These are phyloP conservation scores for Phalacrocorax carbo DNA, from an alignment of 2,113 vertebrate genomes.

Conservation along the genomic window DNA sequence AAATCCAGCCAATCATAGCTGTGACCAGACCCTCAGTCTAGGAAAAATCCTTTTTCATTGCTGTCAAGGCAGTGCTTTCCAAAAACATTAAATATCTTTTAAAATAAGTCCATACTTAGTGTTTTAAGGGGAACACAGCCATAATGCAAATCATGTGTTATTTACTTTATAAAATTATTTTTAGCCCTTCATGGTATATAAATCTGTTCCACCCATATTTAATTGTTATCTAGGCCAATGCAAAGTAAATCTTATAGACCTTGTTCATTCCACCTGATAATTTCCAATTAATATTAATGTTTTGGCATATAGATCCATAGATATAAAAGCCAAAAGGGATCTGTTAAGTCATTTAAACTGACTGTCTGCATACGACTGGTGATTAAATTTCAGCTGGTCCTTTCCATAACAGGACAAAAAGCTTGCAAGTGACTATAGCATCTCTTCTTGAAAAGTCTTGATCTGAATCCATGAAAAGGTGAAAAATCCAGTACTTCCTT, in stretches of 20 bases:
- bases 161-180: neutral
- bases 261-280: neutral
- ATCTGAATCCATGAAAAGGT: neutral
- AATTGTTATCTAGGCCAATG: neutral
- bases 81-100: neutral
- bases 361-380: neutral
- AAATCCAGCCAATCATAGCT: neutral
- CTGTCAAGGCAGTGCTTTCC: neutral
- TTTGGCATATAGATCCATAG: neutral
- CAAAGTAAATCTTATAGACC: neutral
- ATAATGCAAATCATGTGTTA: neutral
- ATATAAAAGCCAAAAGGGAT: neutral
- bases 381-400: neutral
- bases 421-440: neutral
- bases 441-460: neutral
- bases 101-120: neutral
- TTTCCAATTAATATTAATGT: slow-evolving; percentile 4
- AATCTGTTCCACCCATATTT: neutral
- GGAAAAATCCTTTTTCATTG: neutral
- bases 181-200: neutral
- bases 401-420: neutral
- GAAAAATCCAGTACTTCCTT: neutral
- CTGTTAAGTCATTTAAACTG: neutral
- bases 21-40: neutral
- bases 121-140: neutral